A percentile compares a stretch with the other conserved stretches of the same genome.
phyloP scores from a whole-genome alignment of 2,888 invertebrate species.

The Callosobruchus maculatus region DNA sequence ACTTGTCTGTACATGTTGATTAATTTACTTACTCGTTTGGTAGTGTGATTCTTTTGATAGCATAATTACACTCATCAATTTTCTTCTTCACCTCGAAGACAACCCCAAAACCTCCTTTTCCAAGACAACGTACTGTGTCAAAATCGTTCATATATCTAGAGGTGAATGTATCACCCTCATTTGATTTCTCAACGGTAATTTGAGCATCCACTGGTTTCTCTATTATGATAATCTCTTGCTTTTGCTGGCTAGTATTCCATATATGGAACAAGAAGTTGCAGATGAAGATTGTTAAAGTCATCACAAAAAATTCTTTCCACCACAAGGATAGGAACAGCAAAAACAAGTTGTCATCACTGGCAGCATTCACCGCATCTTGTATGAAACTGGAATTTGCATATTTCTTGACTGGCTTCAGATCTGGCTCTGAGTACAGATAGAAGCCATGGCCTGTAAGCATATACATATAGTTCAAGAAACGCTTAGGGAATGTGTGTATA shows the following conservation, averaged over 20 bases:
- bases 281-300: conserved; percentile 20
- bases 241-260: conserved; percentile 16
- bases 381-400: neutral
- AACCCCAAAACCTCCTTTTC: conserved; percentile 92
- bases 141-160: conserved; percentile 83
- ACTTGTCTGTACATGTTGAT: too few relatives aligned
- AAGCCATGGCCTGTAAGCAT: conserved; percentile 65
- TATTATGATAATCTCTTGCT: conserved; percentile 28
- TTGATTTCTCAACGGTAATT: conserved; percentile 26
- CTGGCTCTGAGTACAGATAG: conserved; percentile 64
- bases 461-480: too few relatives aligned
- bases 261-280: conserved; percentile 19
- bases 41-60: conserved; percentile 89
- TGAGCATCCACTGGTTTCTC: conserved; percentile 28
- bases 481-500: too few relatives aligned
- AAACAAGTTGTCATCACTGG: neutral
- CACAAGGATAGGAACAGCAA: conserved; percentile 11
- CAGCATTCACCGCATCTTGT: conserved; percentile 3
- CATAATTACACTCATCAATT: conserved; percentile 91
- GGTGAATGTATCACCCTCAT: conserved; percentile 41
- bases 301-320: conserved; percentile 26
- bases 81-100: conserved; percentile 94
- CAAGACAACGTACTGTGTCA: conserved; percentile 74
- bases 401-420: conserved; percentile 20
- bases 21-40: conserved; percentile 61